These are phyloP conservation scores for Bradypus variegatus DNA, from an alignment of 2,797 vertebrate species.

Conservation along the genomic window DNA sequence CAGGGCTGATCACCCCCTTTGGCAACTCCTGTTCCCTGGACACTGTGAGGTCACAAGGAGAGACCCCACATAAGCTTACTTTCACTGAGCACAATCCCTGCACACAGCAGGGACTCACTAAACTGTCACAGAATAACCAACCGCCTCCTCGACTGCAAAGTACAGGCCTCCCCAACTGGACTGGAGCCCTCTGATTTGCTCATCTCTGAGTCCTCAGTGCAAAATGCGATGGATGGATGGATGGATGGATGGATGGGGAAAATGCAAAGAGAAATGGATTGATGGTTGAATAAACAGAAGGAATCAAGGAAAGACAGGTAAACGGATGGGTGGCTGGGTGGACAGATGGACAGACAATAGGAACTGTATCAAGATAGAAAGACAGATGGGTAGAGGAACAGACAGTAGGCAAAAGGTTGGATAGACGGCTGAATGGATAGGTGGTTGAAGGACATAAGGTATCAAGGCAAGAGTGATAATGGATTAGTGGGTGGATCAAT, in stretches of 20 bases:
- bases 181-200: neutral
- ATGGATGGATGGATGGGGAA: too few species aligned
- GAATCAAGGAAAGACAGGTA: too few species aligned
- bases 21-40: neutral
- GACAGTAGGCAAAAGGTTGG: neutral
- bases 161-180: neutral
- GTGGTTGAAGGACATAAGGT: too few species aligned
- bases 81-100: too few species aligned
- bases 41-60: neutral
- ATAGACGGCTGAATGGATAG: too few species aligned
- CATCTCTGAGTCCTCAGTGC: neutral
- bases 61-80: neutral
- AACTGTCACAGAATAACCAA: accelerated
- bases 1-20: neutral
- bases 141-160: accelerated
- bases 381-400: neutral
- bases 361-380: neutral
- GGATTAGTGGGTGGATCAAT: too few species aligned
- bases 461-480: neutral
- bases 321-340: neutral
- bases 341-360: too few species aligned
- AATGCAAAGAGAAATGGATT: neutral
- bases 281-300: too few species aligned
- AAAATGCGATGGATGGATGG: neutral
- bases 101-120: neutral